Conservation (phyloP, 2,797 vertebrate species). For the Enteromius viviparus region DNA sequence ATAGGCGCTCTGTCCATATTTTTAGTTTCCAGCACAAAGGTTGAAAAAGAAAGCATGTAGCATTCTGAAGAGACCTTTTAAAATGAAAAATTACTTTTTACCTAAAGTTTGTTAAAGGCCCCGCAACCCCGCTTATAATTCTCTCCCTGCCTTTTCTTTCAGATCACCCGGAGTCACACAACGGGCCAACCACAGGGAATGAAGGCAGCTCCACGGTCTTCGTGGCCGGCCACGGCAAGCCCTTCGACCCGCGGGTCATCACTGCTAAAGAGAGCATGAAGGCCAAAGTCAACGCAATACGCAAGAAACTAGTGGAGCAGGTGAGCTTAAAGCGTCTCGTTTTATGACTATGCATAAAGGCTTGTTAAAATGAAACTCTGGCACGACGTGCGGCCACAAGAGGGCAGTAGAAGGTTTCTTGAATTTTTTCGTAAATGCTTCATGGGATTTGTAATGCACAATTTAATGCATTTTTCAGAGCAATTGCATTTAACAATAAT, state of each 20-base stretch:
- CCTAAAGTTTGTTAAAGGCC: neutral
- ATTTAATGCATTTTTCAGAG: neutral
- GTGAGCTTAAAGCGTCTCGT: conserved; percentile 59
- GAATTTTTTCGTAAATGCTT: neutral
- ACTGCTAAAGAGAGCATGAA: conserved; percentile 84
- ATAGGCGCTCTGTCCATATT: too few relatives aligned
- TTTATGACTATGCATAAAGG: neutral
- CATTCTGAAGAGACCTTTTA: neutral
- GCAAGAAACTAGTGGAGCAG: conserved; percentile 81
- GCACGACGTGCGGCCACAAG: conserved; percentile 59
- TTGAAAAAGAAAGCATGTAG: neutral
- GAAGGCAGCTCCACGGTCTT: conserved; percentile 77
- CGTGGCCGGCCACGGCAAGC: conserved; percentile 74
- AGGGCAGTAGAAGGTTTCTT: conserved; percentile 64
- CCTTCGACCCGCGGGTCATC: conserved; percentile 77
- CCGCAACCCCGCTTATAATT: neutral
- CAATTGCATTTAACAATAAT: too few relatives aligned
- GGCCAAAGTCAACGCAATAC: conserved; percentile 72
- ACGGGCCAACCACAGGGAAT: conserved; percentile 69
- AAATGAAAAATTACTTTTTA: neutral
- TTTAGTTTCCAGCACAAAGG: neutral
- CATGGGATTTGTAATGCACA: neutral
- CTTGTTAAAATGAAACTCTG: neutral
- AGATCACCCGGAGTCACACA: conserved; percentile 73
- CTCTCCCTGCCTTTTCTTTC: conserved; percentile 22